Conservation (phyloP, 2,888 invertebrate genomes). For the Caenorhabditis virilis region DNA sequence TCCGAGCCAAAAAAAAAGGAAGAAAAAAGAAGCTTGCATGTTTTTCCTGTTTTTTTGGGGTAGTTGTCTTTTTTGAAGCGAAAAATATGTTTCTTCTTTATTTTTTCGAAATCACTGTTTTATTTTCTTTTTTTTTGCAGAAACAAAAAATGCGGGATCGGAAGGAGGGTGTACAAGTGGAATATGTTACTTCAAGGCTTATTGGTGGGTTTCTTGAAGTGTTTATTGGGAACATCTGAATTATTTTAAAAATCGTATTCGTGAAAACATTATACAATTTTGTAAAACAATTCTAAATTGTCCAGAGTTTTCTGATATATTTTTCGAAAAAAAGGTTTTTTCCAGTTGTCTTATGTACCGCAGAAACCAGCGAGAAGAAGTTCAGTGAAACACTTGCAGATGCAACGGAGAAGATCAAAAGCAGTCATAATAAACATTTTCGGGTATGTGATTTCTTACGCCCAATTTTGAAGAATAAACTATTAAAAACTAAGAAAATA, state of each 20-base stretch:
- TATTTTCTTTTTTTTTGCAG: constrained; percentile 13
- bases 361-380: constrained; percentile 30
- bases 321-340: constrained; percentile 1
- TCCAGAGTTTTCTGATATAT: background rate
- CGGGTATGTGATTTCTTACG: constrained; percentile 6
- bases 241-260: too few species aligned
- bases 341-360: constrained; percentile 32
- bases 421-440: constrained; percentile 19
- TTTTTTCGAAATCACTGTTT: background rate
- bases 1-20: too few species aligned
- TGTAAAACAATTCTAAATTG: background rate
- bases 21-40: too few species aligned
- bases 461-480: background rate
- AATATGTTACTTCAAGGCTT: constrained; percentile 39
- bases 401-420: constrained; percentile 71
- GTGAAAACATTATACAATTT: background rate
- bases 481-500: too few species aligned
- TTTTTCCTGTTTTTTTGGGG: too few species aligned
- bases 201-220: constrained; percentile 24
- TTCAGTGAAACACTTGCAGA: constrained; percentile 36
- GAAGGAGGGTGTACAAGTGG: constrained; percentile 39
- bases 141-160: constrained; percentile 37
- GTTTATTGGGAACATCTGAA: background rate
- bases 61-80: too few species aligned
- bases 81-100: too few species aligned